Conservation (phyloP, 2,888 invertebrate genomes). For the Leistus spinibarbis region DNA sequence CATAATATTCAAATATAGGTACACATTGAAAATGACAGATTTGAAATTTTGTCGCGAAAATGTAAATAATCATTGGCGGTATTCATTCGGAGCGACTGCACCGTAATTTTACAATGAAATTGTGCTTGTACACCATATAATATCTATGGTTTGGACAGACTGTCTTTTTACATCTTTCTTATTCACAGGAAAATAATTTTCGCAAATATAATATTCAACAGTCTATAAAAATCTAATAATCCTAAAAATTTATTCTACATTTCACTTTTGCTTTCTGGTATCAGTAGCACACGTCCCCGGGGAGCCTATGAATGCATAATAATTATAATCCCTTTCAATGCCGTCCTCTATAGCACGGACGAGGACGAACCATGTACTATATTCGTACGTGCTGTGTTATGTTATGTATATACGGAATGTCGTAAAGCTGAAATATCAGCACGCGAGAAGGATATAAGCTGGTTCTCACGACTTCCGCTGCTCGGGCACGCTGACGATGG, state of each 20-base stretch:
- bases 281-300: not conserved
- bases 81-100: no score
- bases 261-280: not conserved
- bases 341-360: not conserved
- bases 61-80: no score
- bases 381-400: not conserved
- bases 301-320: not conserved
- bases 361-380: not conserved
- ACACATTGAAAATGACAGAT: no score
- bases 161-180: no score
- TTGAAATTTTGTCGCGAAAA: no score
- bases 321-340: not conserved
- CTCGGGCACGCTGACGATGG: not conserved
- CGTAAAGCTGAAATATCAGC: conserved; percentile 30
- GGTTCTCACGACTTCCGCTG: conserved; percentile 17
- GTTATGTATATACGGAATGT: conserved; percentile 1
- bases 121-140: no score
- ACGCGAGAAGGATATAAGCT: conserved; percentile 28
- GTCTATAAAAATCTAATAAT: not conserved
- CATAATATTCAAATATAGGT: no score
- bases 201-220: not conserved
- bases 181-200: no score
- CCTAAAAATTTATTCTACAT: not conserved
- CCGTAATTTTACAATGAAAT: no score
- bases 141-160: no score